A percentile compares a stretch with the other conserved stretches of the same genome.
Conservation (phyloP, 2,797 vertebrate species). For the Neomorphus geoffroyi region DNA sequence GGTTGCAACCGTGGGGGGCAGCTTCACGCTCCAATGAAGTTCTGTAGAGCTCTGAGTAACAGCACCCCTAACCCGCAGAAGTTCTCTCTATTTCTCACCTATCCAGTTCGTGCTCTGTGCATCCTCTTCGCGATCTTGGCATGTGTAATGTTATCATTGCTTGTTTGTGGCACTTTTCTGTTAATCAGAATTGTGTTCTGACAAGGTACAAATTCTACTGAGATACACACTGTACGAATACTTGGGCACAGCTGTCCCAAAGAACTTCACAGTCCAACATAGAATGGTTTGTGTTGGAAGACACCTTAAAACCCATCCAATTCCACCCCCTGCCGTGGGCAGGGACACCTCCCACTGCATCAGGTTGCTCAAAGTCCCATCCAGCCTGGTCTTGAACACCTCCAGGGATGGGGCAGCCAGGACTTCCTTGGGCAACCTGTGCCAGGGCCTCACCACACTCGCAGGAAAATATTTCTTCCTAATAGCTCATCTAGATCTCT, state of each 20-base stretch:
- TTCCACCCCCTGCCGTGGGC: too few relatives aligned
- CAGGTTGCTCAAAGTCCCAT: too few relatives aligned
- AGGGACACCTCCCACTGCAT: too few relatives aligned
- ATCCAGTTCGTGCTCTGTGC: background rate
- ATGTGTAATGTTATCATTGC: background rate
- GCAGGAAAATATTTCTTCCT: too few relatives aligned
- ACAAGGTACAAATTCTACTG: background rate
- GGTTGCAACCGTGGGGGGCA: background rate
- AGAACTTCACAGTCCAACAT: background rate
- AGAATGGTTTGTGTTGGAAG: too few relatives aligned
- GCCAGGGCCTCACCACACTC: too few relatives aligned
- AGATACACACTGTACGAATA: background rate
- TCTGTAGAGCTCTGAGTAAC: background rate
- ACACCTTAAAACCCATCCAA: too few relatives aligned
- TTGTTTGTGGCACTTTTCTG: background rate
- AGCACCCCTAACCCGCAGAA: background rate
- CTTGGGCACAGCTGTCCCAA: background rate
- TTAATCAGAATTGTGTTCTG: background rate
- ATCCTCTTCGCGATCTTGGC: background rate
- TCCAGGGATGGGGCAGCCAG: too few relatives aligned
- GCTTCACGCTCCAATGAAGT: background rate
- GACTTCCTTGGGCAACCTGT: too few relatives aligned
- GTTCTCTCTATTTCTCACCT: background rate
- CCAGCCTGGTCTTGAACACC: too few relatives aligned
- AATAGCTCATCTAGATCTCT: too few relatives aligned